A percentile compares a stretch with the other conserved stretches of the same genome.
Conservation (phyloP, 2,888 invertebrate species). For the Tiliacea citrago region DNA sequence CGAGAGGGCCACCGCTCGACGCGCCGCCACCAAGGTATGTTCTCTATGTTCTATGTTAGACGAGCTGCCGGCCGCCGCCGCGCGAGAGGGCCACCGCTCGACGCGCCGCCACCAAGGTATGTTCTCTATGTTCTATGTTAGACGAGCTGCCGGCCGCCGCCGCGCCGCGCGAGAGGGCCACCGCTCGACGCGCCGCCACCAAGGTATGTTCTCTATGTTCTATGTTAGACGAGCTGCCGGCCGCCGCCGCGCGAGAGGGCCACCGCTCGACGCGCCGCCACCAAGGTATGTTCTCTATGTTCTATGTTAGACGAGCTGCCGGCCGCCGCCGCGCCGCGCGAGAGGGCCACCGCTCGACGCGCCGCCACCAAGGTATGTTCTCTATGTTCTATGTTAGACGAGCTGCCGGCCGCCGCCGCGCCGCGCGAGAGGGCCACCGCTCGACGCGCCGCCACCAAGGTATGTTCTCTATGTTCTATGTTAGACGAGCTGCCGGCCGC, state of each 20-base stretch:
- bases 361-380: conserved; percentile 88
- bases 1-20: conserved; percentile 81
- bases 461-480: too few species aligned
- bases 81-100: conserved; percentile 83
- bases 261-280: conserved; percentile 86
- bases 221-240: conserved; percentile 81
- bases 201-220: too few species aligned
- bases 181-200: conserved; percentile 87
- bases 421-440: conserved; percentile 84
- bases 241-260: conserved; percentile 80
- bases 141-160: conserved; percentile 77
- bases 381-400: too few species aligned
- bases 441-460: conserved; percentile 89
- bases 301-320: conserved; percentile 83
- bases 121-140: too few species aligned
- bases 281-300: conserved; percentile 86
- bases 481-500: conserved; percentile 79
- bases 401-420: conserved; percentile 75
- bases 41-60: too few species aligned
- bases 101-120: conserved; percentile 88
- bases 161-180: conserved; percentile 83
- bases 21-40: conserved; percentile 88
- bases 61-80: conserved; percentile 77
- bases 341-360: conserved; percentile 82
- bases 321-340: conserved; percentile 79